A percentile compares a stretch with the other conserved stretches of the same genome.
Evolutionary conservation across 2,888 invertebrate species (phyloP).

Genomic region (Elegia similella): DNA sequence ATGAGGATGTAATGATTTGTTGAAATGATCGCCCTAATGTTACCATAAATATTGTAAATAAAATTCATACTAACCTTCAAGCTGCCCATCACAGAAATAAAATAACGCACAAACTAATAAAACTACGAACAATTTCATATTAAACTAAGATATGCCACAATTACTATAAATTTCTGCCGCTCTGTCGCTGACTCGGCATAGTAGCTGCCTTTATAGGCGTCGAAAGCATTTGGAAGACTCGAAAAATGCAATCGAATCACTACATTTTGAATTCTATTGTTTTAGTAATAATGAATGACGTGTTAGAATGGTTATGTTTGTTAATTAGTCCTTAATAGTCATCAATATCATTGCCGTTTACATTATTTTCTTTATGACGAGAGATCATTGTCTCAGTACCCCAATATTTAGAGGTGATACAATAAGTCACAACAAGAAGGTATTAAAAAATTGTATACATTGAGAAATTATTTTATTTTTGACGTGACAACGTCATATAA

Average conservation of each 20-base stretch:
- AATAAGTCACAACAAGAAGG: too few species aligned
- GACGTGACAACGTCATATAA: too few species aligned
- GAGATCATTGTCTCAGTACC: too few species aligned
- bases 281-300: neutral
- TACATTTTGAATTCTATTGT: neutral
- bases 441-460: too few species aligned
- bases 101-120: neutral
- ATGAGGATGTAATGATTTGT: too few species aligned
- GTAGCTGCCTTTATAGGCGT: neutral
- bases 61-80: slow-evolving; percentile 15
- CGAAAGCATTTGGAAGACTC: neutral
- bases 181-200: neutral
- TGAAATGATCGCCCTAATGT: too few species aligned
- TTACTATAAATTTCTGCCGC: neutral
- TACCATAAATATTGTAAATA: too few species aligned
- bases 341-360: slow-evolving; percentile 1
- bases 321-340: slow-evolving; percentile 4
- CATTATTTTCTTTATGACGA: too few species aligned
- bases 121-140: neutral
- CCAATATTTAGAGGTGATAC: too few species aligned
- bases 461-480: too few species aligned
- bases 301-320: neutral
- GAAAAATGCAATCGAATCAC: neutral
- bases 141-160: neutral
- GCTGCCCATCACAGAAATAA: slow-evolving; percentile 6